Evolutionary conservation across 2,797 vertebrate genomes (phyloP).

Genomic region (Falco cherrug): DNA sequence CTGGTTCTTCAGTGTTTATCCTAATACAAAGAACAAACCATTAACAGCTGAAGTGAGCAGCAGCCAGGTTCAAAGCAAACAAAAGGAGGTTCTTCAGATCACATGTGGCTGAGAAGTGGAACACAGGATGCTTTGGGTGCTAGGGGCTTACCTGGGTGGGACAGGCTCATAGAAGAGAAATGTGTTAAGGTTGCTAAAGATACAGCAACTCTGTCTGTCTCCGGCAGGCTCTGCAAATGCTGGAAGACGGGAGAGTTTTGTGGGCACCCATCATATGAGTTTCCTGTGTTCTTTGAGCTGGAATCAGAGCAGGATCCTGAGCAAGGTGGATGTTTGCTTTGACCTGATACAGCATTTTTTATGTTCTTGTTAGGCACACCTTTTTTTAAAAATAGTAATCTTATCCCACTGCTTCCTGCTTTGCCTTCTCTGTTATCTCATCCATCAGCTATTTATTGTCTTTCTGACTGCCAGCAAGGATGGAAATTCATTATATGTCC

Average conservation of each 20-base stretch:
- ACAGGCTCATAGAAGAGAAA: background rate
- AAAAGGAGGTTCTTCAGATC: background rate
- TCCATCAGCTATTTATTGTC: background rate
- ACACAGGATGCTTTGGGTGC: background rate
- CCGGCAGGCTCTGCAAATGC: background rate
- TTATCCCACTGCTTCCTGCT: background rate
- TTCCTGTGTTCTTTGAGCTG: background rate
- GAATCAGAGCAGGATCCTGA: background rate
- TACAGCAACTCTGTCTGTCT: background rate
- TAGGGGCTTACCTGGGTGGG: background rate
- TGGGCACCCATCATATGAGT: rapidly evolving
- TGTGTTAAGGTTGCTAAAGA: background rate
- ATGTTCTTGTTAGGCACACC: background rate
- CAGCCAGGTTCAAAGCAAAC: background rate
- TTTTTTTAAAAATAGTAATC: background rate
- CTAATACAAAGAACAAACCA: background rate
- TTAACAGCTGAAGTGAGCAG: background rate
- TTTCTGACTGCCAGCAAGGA: background rate
- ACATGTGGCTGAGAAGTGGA: background rate
- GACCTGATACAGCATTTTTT: background rate
- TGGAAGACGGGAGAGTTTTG: background rate
- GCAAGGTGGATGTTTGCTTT: background rate
- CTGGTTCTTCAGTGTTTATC: background rate
- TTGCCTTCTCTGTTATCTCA: background rate
- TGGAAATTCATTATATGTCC: background rate